Base-by-base conservation (phyloP, 2,888 invertebrate genomes). In the Tiliacea citrago region DNA sequence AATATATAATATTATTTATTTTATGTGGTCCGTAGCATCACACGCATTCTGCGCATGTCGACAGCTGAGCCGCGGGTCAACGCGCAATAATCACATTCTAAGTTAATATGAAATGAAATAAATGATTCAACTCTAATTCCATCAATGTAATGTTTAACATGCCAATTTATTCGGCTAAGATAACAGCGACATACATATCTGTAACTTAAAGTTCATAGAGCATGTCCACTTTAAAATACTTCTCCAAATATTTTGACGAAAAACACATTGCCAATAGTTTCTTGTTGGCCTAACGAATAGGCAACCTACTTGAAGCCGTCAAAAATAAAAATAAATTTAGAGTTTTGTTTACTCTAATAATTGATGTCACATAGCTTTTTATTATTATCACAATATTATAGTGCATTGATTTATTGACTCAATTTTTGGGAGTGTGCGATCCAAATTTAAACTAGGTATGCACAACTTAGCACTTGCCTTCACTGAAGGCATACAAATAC, bases 401-500 rank as follows among this genome's bases (percentile, higher is more conserved):
- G 91, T 91, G 93, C 91, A 92, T 91, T 90, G 86, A 89, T 93
- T 29, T 93, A 95, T 95, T 94, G 95, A 96, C 95, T 95, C 93
- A 89, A 91, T 85, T 91, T 93, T 93, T 92, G 95, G 94, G 95
- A 95, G 95, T 92, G 93, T 90, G 92, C 92, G 87, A 91, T 91
- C 90, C 88, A 79, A 90, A 91, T 91, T 89, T 87, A 89, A 89
- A 88, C 88, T 90, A 90, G 87, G 89, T 87, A 85, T 89, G 91
- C 92, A 91, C 89, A 91, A 90, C 82, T 87, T 87, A 91, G 90
- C 87, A 87, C 89, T 91, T 87, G 88, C 96, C 96, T 96, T 95
- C 96, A 96, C 92, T 95, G 96, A 96, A 96, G 96, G 96, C 94
- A 94, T 93, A 91, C 91, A 91, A 91, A 91, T 86, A 93, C 89